Evolutionary conservation across 1,140 invertebrate species (phyloP).

Genomic region (Drosophila littoralis): DNA sequence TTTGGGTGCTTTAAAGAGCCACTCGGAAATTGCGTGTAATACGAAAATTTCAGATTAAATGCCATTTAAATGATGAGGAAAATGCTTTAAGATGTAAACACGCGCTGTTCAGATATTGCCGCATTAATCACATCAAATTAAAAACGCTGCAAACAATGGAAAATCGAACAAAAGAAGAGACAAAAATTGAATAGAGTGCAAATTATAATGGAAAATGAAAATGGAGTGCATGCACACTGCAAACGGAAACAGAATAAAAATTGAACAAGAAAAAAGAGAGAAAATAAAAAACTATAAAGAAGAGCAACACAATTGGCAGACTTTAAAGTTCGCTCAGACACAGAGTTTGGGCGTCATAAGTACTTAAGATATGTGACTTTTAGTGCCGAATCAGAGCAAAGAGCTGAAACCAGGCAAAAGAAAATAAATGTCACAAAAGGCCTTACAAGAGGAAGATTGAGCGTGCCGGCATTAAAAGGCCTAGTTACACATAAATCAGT

Average conservation of each 20-base stretch:
- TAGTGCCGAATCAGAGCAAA: slow-evolving; percentile 25
- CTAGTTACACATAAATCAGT: slow-evolving; percentile 41
- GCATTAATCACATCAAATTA: slow-evolving; percentile 14
- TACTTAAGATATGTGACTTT: slow-evolving; percentile 19
- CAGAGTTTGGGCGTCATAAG: neutral
- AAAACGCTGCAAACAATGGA: slow-evolving; percentile 5
- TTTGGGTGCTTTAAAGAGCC: slow-evolving; percentile 41
- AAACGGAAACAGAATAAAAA: slow-evolving; percentile 1
- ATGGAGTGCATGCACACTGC: slow-evolving; percentile 9
- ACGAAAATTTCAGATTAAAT: slow-evolving; percentile 9
- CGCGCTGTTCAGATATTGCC: neutral
- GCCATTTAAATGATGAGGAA: slow-evolving; percentile 4
- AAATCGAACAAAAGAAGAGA: neutral
- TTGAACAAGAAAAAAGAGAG: neutral
- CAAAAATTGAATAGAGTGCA: slow-evolving; percentile 31
- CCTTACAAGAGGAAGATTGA: slow-evolving; percentile 38
- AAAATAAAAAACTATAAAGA: slow-evolving; percentile 5
- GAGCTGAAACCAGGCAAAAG: slow-evolving; percentile 3
- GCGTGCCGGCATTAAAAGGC: slow-evolving; percentile 26
- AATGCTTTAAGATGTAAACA: slow-evolving; percentile 13
- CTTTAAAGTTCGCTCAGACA: neutral
- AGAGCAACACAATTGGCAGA: neutral
- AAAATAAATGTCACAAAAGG: slow-evolving; percentile 39
- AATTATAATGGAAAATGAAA: slow-evolving; percentile 35
- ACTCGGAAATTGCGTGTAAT: neutral